These are phyloP conservation scores for Metallyticus violacea DNA, from an alignment of 2,888 invertebrate species.

Conservation along the genomic window DNA sequence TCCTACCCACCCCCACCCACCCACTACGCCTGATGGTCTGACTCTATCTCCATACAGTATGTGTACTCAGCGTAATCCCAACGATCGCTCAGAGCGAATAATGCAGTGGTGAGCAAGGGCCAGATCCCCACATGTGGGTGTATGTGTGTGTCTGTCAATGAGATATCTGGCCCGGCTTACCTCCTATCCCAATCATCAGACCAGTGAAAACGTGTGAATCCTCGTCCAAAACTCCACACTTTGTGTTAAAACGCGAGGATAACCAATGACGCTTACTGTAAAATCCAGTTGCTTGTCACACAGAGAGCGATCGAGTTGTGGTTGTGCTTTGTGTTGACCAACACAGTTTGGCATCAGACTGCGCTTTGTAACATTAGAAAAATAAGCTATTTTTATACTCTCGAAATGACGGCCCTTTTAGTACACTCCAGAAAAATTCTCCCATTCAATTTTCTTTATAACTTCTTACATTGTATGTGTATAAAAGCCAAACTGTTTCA, in stretches of 20 bases:
- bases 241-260: not conserved
- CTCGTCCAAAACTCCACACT: not conserved
- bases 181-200: not conserved
- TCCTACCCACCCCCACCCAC: no score
- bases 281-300: not conserved
- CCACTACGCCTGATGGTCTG: not conserved
- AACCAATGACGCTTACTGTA: not conserved
- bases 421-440: no score
- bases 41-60: not conserved
- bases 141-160: not conserved
- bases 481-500: no score
- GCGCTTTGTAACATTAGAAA: not conserved
- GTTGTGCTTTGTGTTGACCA: not conserved
- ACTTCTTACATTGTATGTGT: no score
- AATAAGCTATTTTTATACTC: not conserved
- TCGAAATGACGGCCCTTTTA: no score
- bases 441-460: no score
- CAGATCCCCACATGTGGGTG: no score
- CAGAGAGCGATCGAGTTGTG: not conserved
- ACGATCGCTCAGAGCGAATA: not conserved
- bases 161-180: not conserved
- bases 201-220: not conserved
- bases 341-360: no score
- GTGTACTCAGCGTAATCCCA: not conserved
- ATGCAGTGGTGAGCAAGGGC: not conserved